Conservation (phyloP, 1,140 invertebrate species). For the Drosophila teissieri region DNA sequence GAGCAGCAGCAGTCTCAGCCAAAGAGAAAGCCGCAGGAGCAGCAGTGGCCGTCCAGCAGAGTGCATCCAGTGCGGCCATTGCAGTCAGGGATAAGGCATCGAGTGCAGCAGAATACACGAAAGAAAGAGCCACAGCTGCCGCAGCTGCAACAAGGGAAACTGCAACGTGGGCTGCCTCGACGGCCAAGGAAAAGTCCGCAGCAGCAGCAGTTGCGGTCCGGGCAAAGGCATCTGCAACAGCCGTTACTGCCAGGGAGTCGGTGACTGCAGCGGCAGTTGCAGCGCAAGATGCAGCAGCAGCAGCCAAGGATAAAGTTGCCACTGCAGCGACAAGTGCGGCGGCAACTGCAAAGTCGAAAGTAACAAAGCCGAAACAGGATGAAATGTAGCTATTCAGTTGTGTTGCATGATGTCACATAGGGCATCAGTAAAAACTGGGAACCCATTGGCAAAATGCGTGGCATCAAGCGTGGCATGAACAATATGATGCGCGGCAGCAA, state of each 20-base stretch:
- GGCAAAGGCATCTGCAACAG: background rate
- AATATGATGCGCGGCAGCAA: background rate
- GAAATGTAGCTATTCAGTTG: background rate
- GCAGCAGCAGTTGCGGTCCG: background rate
- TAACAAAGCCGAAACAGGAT: background rate
- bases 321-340: background rate
- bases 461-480: background rate
- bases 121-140: background rate
- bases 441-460: background rate
- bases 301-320: background rate
- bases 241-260: background rate
- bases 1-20: background rate
- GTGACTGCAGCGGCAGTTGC: background rate
- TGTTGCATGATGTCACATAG: background rate
- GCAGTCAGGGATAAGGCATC: slow-evolving; percentile 2
- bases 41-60: background rate
- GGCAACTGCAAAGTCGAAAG: background rate
- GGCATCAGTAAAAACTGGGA: no score
- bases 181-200: background rate
- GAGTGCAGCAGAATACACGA: background rate
- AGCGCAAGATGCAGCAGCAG: background rate
- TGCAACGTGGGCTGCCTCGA: background rate
- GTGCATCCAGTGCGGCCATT: background rate
- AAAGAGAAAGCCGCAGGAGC: background rate
- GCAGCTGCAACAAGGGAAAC: background rate